Percentiles rank a stretch among this genome's conserved stretches.
phyloP scores from a whole-genome alignment of 1,140 invertebrate species.

The Laupala kohalensis region DNA sequence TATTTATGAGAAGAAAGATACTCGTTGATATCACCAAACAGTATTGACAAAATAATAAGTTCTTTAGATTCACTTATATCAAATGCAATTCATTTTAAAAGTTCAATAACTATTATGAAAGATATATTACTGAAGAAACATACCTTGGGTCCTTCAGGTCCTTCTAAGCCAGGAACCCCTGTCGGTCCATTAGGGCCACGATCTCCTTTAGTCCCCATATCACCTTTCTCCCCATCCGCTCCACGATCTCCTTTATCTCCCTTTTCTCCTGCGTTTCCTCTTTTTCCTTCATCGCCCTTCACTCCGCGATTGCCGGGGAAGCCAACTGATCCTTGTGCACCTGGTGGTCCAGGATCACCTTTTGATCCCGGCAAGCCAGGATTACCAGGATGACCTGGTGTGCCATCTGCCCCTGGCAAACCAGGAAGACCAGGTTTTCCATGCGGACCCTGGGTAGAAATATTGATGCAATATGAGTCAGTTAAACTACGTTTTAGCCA shows the following conservation, averaged over 20 bases:
- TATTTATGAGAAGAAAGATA: no score
- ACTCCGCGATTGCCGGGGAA: slow-evolving; percentile 59
- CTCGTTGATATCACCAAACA: no score
- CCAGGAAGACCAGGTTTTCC: slow-evolving; percentile 61
- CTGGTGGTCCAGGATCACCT: slow-evolving; percentile 49
- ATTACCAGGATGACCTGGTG: slow-evolving; percentile 56
- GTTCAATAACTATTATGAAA: no score
- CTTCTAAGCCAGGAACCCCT: slow-evolving; percentile 58
- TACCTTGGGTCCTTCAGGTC: slow-evolving; percentile 71
- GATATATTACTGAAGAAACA: no score
- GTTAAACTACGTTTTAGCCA: background rate
- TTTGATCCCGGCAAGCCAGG: slow-evolving; percentile 49
- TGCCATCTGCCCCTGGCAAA: slow-evolving; percentile 55
- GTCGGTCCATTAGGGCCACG: slow-evolving; percentile 47
- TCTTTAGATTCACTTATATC: no score
- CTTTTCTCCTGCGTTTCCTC: slow-evolving; percentile 52
- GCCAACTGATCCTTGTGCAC: slow-evolving; percentile 54
- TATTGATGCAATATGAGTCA: background rate
- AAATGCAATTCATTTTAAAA: no score
- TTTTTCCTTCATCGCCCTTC: slow-evolving; percentile 62
- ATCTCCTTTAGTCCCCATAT: slow-evolving; percentile 61
- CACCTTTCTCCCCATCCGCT: slow-evolving; percentile 62
- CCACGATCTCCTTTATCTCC: slow-evolving; percentile 53
- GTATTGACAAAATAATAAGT: no score
- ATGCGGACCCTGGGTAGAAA: slow-evolving; percentile 41